These are phyloP conservation scores for Podarcis cretensis DNA, from an alignment of 2,113 vertebrate genomes.

Conservation along the genomic window DNA sequence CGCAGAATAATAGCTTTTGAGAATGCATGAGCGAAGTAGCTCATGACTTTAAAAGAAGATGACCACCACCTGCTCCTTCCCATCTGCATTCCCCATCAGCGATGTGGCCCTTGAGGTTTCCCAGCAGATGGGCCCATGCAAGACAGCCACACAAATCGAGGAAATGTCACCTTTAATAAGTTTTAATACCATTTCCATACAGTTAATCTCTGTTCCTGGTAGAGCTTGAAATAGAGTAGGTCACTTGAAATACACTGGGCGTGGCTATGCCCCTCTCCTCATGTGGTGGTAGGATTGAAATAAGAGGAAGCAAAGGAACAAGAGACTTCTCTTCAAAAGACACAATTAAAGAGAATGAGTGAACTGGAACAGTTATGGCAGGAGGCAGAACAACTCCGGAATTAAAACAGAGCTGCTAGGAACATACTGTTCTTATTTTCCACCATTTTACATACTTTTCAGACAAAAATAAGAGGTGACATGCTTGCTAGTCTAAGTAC, in stretches of 20 bases:
- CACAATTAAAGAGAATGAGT: too few relatives aligned
- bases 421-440: too few relatives aligned
- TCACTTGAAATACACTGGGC: background rate
- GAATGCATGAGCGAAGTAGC: background rate
- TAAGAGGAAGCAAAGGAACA: too few relatives aligned
- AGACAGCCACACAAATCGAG: constrained; percentile 13
- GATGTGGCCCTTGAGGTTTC: background rate
- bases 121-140: background rate
- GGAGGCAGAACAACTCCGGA: too few relatives aligned
- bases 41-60: background rate
- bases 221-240: background rate
- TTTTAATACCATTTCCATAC: background rate
- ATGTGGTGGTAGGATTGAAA: too few relatives aligned
- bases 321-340: too few relatives aligned
- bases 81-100: background rate
- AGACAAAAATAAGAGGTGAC: too few relatives aligned
- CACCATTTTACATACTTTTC: background rate
- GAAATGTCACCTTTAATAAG: background rate
- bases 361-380: too few relatives aligned
- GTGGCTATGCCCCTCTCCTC: too few relatives aligned
- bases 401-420: too few relatives aligned
- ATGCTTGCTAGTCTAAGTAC: background rate
- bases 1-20: background rate
- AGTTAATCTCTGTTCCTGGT: background rate
- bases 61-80: background rate